Conservation (phyloP, 2,797 vertebrate genomes). For the Hippoglossus hippoglossus region DNA sequence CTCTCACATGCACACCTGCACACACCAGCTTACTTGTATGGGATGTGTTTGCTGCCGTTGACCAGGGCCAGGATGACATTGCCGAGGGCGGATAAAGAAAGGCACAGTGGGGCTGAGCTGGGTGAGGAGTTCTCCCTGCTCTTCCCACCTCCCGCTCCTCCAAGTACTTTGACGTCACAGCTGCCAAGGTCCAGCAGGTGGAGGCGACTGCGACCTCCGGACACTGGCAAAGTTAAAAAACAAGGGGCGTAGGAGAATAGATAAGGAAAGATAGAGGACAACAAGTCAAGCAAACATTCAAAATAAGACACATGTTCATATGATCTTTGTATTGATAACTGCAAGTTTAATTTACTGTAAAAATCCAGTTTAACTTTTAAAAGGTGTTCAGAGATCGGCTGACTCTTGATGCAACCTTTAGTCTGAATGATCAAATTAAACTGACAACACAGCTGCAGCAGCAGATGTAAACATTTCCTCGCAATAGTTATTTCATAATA, state of each 20-base stretch:
- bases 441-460: background rate
- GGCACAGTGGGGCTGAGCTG: conserved; percentile 88
- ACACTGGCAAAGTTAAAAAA: conserved; percentile 85
- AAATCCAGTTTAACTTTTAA: background rate
- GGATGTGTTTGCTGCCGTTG: conserved; percentile 98
- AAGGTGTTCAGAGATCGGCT: background rate
- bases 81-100: conserved; percentile 95
- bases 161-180: conserved; percentile 90
- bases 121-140: conserved; percentile 86
- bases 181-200: conserved; percentile 98
- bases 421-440: background rate
- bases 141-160: conserved; percentile 75
- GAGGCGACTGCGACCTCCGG: conserved; percentile 96
- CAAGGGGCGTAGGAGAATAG: background rate
- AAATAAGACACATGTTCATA: background rate
- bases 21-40: conserved; percentile 91
- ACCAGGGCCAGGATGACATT: conserved; percentile 98
- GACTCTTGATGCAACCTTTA: background rate
- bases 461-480: background rate
- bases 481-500: too few relatives aligned
- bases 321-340: background rate
- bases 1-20: background rate
- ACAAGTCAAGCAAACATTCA: background rate
- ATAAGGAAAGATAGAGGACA: conserved; percentile 1
- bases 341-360: background rate